phyloP scores from a whole-genome alignment of 2,888 invertebrate species.

The Eupelmus urozonus region DNA sequence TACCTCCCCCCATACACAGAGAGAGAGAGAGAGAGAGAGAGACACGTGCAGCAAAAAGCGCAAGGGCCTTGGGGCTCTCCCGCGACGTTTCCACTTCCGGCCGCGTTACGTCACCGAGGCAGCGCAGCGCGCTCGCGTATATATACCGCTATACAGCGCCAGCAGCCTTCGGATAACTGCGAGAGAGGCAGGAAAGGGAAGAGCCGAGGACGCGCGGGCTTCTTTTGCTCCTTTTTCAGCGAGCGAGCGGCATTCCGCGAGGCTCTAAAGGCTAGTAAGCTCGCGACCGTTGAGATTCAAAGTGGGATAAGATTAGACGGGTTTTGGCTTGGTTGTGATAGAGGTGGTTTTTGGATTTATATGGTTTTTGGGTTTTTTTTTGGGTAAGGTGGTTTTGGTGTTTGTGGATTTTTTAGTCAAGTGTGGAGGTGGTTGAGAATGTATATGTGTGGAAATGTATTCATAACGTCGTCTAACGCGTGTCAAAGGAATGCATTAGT shows the following conservation, averaged over 20 bases:
- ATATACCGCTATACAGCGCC: background rate
- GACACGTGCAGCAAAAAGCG: background rate
- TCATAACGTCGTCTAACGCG: no score
- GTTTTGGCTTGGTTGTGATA: background rate
- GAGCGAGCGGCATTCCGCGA: background rate
- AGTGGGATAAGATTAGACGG: no score
- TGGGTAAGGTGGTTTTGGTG: no score
- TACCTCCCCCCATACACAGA: background rate
- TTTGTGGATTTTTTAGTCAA: no score
- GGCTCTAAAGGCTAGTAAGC: no score
- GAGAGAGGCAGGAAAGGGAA: slow-evolving; percentile 23
- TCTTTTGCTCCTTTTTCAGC: background rate
- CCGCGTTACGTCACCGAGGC: no score
- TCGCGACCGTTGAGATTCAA: no score
- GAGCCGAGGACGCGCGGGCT: slow-evolving; percentile 15
- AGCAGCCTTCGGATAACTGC: slow-evolving; percentile 16
- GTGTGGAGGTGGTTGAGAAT: no score
- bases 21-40: background rate
- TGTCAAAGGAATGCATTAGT: no score
- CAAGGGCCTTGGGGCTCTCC: background rate
- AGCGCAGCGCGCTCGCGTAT: background rate
- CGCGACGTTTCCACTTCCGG: background rate
- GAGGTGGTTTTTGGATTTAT: background rate
- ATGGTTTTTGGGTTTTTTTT: no score
- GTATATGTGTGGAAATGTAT: no score